These are phyloP conservation scores for Pelvicachromis taeniatus DNA, from an alignment of 2,113 vertebrate species.

Conservation along the genomic window DNA sequence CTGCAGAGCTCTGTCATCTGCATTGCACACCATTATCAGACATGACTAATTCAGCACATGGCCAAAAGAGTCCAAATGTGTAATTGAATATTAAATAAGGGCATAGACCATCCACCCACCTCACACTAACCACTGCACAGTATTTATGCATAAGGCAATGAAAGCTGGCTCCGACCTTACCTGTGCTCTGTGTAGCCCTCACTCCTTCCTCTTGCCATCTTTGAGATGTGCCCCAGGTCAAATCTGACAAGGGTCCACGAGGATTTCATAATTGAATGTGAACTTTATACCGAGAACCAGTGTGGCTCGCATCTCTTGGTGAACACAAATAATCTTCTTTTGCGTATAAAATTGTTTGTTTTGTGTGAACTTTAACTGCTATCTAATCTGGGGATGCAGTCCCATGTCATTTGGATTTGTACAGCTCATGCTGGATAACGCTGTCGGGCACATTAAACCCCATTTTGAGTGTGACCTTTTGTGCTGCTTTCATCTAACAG, in stretches of 20 bases:
- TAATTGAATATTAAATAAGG: constrained; percentile 57
- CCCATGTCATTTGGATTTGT: constrained; percentile 27
- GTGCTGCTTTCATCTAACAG: constrained; percentile 29
- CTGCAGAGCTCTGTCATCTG: constrained; percentile 34
- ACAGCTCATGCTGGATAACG: constrained; percentile 23
- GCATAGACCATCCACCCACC: constrained; percentile 5
- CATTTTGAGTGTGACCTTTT: constrained; percentile 56
- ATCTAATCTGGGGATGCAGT: constrained; percentile 40
- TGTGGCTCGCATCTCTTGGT: background rate
- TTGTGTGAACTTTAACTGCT: constrained; percentile 7
- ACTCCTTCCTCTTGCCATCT: background rate
- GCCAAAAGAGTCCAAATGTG: constrained; percentile 60
- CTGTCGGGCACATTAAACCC: constrained; percentile 32
- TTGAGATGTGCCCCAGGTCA: background rate
- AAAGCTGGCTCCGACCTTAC: background rate
- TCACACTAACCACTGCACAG: background rate
- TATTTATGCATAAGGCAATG: background rate
- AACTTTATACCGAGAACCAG: constrained; percentile 11
- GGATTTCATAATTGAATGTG: constrained; percentile 21
- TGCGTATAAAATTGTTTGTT: constrained; percentile 26
- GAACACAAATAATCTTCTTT: background rate
- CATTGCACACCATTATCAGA: constrained; percentile 56
- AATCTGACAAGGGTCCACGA: background rate
- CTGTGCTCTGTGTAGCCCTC: background rate
- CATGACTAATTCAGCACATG: constrained; percentile 67